Conservation (phyloP, 2,888 invertebrate species). For the Scaptomyza reducta region DNA sequence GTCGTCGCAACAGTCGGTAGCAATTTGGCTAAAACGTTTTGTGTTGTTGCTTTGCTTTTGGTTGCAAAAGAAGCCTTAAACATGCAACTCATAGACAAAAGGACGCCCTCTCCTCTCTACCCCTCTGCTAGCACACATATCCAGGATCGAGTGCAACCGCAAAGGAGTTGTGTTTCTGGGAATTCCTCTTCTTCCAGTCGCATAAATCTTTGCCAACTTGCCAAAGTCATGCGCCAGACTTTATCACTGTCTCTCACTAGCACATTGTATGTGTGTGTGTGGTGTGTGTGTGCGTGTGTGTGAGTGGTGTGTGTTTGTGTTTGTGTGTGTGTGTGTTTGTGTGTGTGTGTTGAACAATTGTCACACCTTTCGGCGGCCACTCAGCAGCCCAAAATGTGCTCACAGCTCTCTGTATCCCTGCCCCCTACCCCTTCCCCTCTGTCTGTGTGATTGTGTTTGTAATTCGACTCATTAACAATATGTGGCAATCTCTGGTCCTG, state of each 20-base stretch:
- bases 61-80: conserved; percentile 52
- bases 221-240: conserved; percentile 59
- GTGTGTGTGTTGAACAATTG: conserved; percentile 67
- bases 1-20: conserved; percentile 56
- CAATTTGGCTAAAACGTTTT: conserved; percentile 72
- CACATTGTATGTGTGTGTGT: too few relatives aligned
- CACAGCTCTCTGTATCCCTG: neutral
- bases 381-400: conserved; percentile 58
- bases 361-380: conserved; percentile 80
- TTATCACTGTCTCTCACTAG: conserved; percentile 6
- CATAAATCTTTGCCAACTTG: conserved; percentile 76
- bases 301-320: conserved; percentile 31
- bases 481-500: conserved; percentile 44
- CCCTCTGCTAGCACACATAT: neutral
- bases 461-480: conserved; percentile 83
- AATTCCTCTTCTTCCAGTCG: conserved; percentile 60
- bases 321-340: conserved; percentile 35
- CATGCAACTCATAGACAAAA: conserved; percentile 30
- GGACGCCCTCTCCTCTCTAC: conserved; percentile 2
- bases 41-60: conserved; percentile 24
- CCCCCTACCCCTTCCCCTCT: conserved; percentile 3
- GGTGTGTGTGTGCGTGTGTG: conserved; percentile 33
- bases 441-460: conserved; percentile 52
- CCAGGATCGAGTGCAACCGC: conserved; percentile 47
- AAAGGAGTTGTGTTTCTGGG: conserved; percentile 74